Base-by-base conservation (phyloP, 2,113 vertebrate species). In the Lates calcarifer region DNA sequence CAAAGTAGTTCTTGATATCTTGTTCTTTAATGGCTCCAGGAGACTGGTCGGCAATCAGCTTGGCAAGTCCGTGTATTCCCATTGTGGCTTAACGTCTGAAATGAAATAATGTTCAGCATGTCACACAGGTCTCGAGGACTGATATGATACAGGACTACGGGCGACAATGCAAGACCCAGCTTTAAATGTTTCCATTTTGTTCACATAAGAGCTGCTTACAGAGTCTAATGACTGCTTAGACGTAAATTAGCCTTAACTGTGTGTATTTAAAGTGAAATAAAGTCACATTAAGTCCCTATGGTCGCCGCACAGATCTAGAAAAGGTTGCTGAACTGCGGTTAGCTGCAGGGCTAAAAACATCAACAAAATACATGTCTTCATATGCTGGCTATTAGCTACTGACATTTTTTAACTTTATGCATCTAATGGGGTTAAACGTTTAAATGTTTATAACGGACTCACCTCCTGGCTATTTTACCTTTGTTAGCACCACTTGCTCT, bases 11-110 rank as follows among this genome's bases (percentile, higher is more conserved):
- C 92, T 98, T 99, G 67, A 99, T 98, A 65, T 99, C 98, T 1
- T 99, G 95, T 83, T 99, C 98, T 81, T 96, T 96, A 81, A 99
- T 97, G 88, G 98, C 97, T 0, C 87, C 79, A 0, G 98, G 98
- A 9, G 97, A 97, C 84, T 97, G 96, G 0, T 99, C 98, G 0
- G 97, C 97, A 0, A 99, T 98, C 12, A 99, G 94, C 77, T 98
- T 99, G 37, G 98, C 96, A 77, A 99, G 94, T 43, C 98, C 98
- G 35, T 99, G 98, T 89, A 99, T 99, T 92, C 98, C 98, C 98
- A 99, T 99, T 63, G 84, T 85, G 81, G 60, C 49, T 26, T 15
- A 11, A 61, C 2, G 2, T 89, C 87, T 89, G 39, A 43, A 87
- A 24, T 12, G 2, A n/a, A 55, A n/a, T n/a, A 47, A 12, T 9